Evolutionary conservation across 1,140 invertebrate genomes (phyloP).

Genomic region (Drosophila ironensis): DNA sequence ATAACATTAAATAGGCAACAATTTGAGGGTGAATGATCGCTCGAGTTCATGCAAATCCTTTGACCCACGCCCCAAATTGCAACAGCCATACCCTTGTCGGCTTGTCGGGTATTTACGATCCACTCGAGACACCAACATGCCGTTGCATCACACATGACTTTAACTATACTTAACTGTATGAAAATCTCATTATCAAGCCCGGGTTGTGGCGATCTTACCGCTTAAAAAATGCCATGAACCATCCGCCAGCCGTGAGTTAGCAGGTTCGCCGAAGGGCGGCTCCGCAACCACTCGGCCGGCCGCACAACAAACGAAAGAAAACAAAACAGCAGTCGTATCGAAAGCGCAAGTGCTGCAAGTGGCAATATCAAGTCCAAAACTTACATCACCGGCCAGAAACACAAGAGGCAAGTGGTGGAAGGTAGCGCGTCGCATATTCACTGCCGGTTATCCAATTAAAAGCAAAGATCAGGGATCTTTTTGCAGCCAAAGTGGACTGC

Average conservation of each 20-base stretch:
- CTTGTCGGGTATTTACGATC: no score
- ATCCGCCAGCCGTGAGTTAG: constrained; percentile 31
- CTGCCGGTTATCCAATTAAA: constrained; percentile 77
- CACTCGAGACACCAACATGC: constrained; percentile 4
- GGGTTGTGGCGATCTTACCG: constrained; percentile 8
- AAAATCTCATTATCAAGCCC: constrained; percentile 25
- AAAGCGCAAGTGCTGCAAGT: constrained; percentile 48
- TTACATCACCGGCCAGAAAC: constrained; percentile 56
- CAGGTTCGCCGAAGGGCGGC: constrained; percentile 29
- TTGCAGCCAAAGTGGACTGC: constrained; percentile 50
- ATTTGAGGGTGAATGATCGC: no score
- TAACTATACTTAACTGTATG: constrained; percentile 1
- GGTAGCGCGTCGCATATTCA: background rate
- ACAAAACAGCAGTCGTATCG: background rate
- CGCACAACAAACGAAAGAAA: background rate
- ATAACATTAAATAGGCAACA: no score
- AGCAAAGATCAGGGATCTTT: constrained; percentile 75
- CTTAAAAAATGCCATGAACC: constrained; percentile 28
- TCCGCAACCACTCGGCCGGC: background rate
- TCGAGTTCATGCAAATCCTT: no score
- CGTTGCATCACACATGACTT: constrained; percentile 26
- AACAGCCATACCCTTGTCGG: no score
- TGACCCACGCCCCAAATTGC: no score
- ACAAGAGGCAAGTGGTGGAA: constrained; percentile 24
- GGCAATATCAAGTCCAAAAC: constrained; percentile 76